Evolutionary conservation across 2,888 invertebrate genomes (phyloP).

Genomic region (Ditylenchus weischeri): DNA sequence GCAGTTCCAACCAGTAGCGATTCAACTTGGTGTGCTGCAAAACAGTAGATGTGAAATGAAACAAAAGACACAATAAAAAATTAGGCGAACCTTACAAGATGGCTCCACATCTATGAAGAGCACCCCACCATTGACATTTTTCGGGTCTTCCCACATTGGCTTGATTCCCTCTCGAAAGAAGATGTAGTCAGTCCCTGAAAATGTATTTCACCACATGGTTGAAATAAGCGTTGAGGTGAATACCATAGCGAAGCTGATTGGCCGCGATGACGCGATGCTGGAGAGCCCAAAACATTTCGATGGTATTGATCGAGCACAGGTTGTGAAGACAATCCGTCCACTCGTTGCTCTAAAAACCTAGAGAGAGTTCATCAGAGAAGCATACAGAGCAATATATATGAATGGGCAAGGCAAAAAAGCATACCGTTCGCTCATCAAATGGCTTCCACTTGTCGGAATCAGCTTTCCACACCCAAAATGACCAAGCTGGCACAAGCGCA

Average conservation of each 20-base stretch:
- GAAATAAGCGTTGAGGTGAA: neutral
- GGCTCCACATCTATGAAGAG: slow-evolving; percentile 73
- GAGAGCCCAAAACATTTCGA: slow-evolving; percentile 1
- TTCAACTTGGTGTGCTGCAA: slow-evolving; percentile 44
- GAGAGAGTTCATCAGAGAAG: no score
- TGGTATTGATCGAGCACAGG: neutral
- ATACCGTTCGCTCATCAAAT: no score
- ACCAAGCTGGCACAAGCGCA: neutral
- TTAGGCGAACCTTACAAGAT: no score
- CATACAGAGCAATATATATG: no score
- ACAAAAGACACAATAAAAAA: no score
- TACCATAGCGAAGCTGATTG: neutral
- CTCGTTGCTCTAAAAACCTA: no score
- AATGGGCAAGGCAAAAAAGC: no score
- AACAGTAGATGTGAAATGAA: neutral
- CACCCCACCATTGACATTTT: slow-evolving; percentile 83
- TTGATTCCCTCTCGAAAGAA: slow-evolving; percentile 71
- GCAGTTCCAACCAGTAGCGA: slow-evolving; percentile 56
- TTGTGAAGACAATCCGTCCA: neutral
- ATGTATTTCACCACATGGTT: neutral
- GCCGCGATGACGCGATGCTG: neutral
- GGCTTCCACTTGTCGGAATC: neutral
- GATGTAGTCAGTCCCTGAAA: slow-evolving; percentile 68
- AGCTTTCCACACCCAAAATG: slow-evolving; percentile 1
- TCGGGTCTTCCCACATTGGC: slow-evolving; percentile 93